phyloP scores from a whole-genome alignment of 1,140 invertebrate species.

The Argopecten irradians region DNA sequence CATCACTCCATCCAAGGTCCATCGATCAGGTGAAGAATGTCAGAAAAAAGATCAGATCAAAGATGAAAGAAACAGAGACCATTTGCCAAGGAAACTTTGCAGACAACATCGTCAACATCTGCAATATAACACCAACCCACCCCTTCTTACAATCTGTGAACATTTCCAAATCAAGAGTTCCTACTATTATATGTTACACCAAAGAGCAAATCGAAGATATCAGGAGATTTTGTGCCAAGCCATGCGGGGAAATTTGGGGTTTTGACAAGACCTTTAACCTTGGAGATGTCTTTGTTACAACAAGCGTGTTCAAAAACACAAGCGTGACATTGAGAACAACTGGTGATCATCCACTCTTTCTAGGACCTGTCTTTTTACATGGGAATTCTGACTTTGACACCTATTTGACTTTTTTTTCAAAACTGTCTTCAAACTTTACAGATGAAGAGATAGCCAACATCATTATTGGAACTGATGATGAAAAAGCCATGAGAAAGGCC shows the following conservation, averaged over 20 bases:
- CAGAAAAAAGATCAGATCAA: no score
- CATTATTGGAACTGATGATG: neutral
- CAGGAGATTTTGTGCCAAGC: neutral
- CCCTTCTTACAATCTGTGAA: neutral
- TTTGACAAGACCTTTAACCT: conserved; percentile 26
- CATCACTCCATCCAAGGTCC: no score
- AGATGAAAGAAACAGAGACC: no score
- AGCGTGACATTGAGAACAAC: neutral
- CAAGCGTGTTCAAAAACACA: neutral
- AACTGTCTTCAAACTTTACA: neutral
- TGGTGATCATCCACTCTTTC: neutral
- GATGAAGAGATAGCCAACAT: neutral
- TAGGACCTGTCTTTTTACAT: conserved; percentile 25
- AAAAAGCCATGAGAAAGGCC: neutral
- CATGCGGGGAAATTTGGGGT: neutral
- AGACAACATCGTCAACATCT: neutral
- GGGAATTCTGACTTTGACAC: neutral
- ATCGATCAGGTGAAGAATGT: no score
- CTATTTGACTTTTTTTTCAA: neutral
- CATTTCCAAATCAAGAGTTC: neutral
- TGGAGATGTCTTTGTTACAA: neutral
- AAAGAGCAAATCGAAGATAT: neutral
- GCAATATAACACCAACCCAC: neutral
- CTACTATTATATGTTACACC: neutral
- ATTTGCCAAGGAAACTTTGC: conserved; percentile 10